Evolutionary conservation across 2,113 vertebrate genomes (phyloP).

Genomic region (Cnemophilus loriae): DNA sequence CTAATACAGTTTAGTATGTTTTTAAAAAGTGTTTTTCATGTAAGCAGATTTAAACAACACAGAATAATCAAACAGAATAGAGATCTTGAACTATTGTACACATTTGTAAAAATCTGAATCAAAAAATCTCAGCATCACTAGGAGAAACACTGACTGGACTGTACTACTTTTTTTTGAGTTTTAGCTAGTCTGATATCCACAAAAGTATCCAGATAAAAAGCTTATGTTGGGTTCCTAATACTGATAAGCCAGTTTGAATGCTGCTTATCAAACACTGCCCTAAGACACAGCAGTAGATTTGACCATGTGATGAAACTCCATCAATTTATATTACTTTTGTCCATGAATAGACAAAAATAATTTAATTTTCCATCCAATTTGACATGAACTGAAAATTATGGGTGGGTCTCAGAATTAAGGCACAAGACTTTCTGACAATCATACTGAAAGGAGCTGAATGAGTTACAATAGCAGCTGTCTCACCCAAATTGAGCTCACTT

Average conservation of each 20-base stretch:
- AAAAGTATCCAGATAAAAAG: not conserved
- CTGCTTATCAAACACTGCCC: not conserved
- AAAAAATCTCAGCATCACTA: not conserved
- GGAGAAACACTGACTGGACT: not conserved
- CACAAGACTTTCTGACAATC: not conserved
- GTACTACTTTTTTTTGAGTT: not conserved
- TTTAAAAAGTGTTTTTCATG: not conserved
- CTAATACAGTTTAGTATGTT: not conserved
- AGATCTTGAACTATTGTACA: not conserved
- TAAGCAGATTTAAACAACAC: not conserved
- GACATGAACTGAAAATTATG: not conserved
- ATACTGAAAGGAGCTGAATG: not conserved
- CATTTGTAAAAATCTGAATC: not conserved
- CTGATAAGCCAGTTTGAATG: not conserved
- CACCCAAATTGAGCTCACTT: not conserved
- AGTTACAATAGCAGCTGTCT: not conserved
- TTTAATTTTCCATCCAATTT: not conserved
- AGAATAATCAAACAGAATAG: not conserved
- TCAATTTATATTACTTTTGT: not conserved
- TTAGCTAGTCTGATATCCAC: not conserved
- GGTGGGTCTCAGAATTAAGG: not conserved
- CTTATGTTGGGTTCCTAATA: not conserved
- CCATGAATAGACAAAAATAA: not conserved
- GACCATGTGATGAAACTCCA: not conserved
- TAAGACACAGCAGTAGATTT: not conserved